A percentile compares a stretch with the other conserved stretches of the same genome.
phyloP scores from a whole-genome alignment of 2,113 vertebrate species.

The Turdus rufiventris region DNA sequence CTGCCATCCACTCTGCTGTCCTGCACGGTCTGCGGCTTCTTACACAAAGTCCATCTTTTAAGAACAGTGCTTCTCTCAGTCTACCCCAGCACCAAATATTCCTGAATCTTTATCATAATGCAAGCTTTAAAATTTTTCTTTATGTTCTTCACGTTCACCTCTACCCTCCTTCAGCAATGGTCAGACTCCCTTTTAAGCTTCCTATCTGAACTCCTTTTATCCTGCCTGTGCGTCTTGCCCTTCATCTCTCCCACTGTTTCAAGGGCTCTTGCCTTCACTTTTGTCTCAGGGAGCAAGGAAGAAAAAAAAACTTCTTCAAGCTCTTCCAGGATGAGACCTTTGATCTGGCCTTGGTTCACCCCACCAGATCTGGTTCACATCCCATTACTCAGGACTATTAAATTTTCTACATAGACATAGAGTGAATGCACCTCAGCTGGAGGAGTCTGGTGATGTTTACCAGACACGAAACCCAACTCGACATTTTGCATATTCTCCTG shows the following conservation, averaged over 20 bases:
- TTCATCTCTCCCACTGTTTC: not conserved
- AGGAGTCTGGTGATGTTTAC: not conserved
- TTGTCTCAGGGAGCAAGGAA: not conserved
- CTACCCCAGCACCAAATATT: not conserved
- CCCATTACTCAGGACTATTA: not conserved
- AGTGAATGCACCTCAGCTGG: not conserved
- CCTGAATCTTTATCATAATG: not conserved
- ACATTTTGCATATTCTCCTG: not conserved
- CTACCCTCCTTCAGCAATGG: not conserved
- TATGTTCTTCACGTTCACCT: not conserved
- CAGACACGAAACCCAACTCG: not conserved
- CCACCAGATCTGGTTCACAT: not conserved
- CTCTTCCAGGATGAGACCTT: not conserved
- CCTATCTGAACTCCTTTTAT: not conserved
- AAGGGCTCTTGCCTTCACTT: not conserved
- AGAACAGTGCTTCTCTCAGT: not conserved
- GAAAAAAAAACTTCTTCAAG: not conserved
- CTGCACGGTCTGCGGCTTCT: not conserved
- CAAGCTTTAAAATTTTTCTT: not conserved
- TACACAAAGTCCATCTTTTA: not conserved
- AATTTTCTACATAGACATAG: not conserved
- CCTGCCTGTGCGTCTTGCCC: not conserved
- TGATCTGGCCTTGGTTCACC: not conserved
- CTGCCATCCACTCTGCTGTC: not conserved
- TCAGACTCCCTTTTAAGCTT: not conserved